Evolutionary conservation across 2,797 vertebrate genomes (phyloP).

Genomic region (Setipinna tenuifilis): DNA sequence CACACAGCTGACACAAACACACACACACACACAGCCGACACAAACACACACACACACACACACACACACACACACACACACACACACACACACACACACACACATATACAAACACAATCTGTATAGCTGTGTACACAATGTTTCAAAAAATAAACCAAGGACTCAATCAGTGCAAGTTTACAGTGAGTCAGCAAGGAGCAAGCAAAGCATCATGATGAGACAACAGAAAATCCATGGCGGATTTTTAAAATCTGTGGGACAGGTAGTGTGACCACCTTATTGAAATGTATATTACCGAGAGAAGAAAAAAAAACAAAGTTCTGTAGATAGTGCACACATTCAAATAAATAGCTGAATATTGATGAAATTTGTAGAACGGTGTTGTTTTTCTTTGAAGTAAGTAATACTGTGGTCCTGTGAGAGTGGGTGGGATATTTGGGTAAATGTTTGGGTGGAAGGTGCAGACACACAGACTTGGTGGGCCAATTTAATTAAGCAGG

Average conservation of each 20-base stretch:
- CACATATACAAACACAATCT: too few relatives aligned
- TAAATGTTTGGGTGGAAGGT: not conserved
- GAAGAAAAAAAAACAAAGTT: too few relatives aligned
- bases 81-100: too few relatives aligned
- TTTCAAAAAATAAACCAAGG: not conserved
- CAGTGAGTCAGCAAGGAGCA: not conserved
- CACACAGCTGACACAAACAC: too few relatives aligned
- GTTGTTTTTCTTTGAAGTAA: not conserved
- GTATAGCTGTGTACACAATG: too few relatives aligned
- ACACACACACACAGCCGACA: too few relatives aligned
- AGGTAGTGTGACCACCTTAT: not conserved
- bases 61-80: too few relatives aligned
- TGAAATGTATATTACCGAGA: not conserved
- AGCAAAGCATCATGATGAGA: not conserved
- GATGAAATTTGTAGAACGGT: not conserved
- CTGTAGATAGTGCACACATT: not conserved
- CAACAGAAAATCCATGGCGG: not conserved
- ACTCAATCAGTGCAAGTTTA: not conserved
- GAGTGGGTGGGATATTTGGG: not conserved
- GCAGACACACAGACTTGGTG: not conserved
- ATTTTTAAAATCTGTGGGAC: not conserved
- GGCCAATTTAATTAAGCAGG: conserved; percentile 2
- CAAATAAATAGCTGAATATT: not conserved
- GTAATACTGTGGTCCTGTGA: not conserved
- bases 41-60: too few relatives aligned